phyloP scores from a whole-genome alignment of 2,797 vertebrate genomes.

The Ispidina lecontei region DNA sequence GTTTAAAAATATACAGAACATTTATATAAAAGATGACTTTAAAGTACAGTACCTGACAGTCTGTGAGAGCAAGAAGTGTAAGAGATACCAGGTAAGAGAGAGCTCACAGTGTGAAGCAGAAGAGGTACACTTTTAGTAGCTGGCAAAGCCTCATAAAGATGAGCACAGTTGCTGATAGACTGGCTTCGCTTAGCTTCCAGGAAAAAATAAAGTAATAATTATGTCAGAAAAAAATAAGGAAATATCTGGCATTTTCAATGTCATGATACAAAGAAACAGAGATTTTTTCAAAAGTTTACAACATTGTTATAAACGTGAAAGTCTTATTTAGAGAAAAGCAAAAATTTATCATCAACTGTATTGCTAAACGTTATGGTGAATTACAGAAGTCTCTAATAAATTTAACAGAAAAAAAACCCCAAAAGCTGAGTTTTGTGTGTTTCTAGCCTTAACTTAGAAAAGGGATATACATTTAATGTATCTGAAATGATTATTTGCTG shows the following conservation, averaged over 20 bases:
- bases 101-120: conserved; percentile 98
- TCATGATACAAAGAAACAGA: neutral
- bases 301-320: neutral
- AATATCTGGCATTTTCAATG: neutral
- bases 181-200: conserved; percentile 98
- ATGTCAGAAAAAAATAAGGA: conserved; percentile 51
- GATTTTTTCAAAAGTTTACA: neutral
- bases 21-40: conserved; percentile 58
- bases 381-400: neutral
- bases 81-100: conserved; percentile 99
- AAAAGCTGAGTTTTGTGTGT: neutral
- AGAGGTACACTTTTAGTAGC: conserved; percentile 97
- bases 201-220: conserved; percentile 80
- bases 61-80: conserved; percentile 97
- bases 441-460: neutral
- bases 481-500: neutral
- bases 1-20: conserved; percentile 25
- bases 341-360: neutral
- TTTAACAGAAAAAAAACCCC: neutral
- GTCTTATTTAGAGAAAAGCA: neutral
- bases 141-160: conserved; percentile 97
- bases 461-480: neutral
- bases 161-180: conserved; percentile 99
- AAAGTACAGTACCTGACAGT: conserved; percentile 93
- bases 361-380: neutral